These are phyloP conservation scores for Diadema setosum DNA, from an alignment of 35 echinoderm and acorn worm genomes.

Conservation along the genomic window DNA sequence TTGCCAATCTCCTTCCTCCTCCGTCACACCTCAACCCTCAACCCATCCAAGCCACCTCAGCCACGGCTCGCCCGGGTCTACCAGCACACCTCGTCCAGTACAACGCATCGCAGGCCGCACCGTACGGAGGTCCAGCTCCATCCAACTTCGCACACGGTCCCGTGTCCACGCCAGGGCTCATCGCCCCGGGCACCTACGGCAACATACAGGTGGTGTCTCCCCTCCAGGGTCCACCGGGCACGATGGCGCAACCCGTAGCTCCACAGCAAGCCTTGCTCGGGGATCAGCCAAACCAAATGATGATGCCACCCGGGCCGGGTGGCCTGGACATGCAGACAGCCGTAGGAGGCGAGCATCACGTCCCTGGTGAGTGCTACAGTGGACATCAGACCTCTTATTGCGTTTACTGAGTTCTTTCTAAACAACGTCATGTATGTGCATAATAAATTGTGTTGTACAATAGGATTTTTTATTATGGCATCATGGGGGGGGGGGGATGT, in stretches of 20 bases:
- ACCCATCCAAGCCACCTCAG: not conserved
- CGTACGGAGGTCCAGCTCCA: not conserved
- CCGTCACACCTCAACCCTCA: not conserved
- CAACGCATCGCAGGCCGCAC: not conserved
- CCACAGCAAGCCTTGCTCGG: not conserved
- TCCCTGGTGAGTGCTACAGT: not conserved
- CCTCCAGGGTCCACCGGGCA: not conserved
- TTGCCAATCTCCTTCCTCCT: not conserved
- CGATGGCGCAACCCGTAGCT: not conserved
- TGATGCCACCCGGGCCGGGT: not conserved
- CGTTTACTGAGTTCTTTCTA: no score
- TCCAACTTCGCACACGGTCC: not conserved
- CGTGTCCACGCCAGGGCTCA: not conserved
- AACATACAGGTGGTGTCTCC: not conserved
- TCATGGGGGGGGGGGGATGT: no score
- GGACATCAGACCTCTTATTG: no score
- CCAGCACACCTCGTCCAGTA: not conserved
- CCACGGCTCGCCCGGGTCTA: not conserved
- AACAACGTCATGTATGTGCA: no score
- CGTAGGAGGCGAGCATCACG: not conserved
- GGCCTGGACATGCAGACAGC: not conserved
- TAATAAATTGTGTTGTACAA: no score
- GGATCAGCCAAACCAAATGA: slow-evolving; percentile 1
- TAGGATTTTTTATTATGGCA: no score
- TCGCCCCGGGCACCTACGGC: not conserved